Conservation (phyloP, 2,797 vertebrate genomes). For the Synanceia verrucosa region DNA sequence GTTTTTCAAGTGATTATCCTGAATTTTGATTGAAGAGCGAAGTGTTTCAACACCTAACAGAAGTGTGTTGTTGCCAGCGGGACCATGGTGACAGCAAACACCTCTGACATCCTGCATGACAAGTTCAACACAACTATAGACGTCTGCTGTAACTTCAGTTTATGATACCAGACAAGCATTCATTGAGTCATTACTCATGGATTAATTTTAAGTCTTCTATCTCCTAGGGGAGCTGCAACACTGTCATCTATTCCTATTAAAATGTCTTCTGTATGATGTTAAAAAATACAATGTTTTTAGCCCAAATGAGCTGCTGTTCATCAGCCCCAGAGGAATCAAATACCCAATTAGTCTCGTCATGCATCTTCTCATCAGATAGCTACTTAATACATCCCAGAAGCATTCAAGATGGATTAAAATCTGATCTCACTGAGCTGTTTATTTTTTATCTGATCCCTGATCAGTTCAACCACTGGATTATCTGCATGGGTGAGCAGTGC, state of each 20-base stretch:
- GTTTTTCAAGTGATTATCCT: background rate
- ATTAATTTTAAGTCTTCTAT: background rate
- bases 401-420: background rate
- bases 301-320: background rate
- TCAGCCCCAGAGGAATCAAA: background rate
- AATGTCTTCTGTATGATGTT: background rate
- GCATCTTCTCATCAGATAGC: background rate
- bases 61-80: background rate
- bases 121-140: background rate
- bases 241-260: background rate
- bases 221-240: background rate
- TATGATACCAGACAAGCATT: background rate
- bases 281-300: background rate
- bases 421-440: background rate
- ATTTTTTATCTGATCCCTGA: background rate
- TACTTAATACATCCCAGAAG: background rate
- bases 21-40: slow-evolving; percentile 12
- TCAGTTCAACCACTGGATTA: background rate
- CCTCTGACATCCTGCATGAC: background rate
- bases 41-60: slow-evolving; percentile 17
- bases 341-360: background rate
- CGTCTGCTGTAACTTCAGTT: background rate
- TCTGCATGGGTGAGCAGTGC: background rate
- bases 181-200: slow-evolving; percentile 11
- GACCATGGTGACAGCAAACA: slow-evolving; percentile 28